Conservation (phyloP, 2,888 invertebrate species). For the Microdon myrmicae region DNA sequence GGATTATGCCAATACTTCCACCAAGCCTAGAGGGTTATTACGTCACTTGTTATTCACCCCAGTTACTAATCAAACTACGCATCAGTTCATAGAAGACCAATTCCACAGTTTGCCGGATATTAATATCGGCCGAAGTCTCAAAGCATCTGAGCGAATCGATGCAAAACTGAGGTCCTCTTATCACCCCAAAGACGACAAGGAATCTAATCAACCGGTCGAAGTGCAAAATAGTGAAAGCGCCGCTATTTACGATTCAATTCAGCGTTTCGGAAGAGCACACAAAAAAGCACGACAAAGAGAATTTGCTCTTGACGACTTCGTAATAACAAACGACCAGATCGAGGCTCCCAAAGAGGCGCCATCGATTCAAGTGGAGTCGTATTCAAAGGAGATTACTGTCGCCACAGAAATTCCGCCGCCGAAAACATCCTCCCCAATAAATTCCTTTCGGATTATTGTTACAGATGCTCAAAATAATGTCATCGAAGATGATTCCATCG, state of each 20-base stretch:
- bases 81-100: constrained; percentile 72
- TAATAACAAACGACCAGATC: constrained; percentile 8
- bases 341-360: constrained; percentile 60
- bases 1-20: constrained; percentile 51
- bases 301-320: constrained; percentile 5
- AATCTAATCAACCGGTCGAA: constrained; percentile 4
- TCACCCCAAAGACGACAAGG: constrained; percentile 55
- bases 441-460: constrained; percentile 63
- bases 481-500: constrained; percentile 64
- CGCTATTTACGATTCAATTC: constrained; percentile 63
- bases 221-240: constrained; percentile 11
- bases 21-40: constrained; percentile 45
- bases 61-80: constrained; percentile 35
- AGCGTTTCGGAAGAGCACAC: constrained; percentile 63
- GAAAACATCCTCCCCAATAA: constrained; percentile 6
- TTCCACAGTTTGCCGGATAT: constrained; percentile 79
- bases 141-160: constrained; percentile 78
- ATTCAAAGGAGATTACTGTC: constrained; percentile 56
- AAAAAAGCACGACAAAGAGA: constrained; percentile 62
- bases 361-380: constrained; percentile 61
- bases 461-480: constrained; percentile 65
- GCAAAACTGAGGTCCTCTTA: constrained; percentile 72
- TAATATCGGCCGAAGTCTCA: constrained; percentile 75
- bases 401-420: not conserved
- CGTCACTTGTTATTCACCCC: constrained; percentile 55